These are phyloP conservation scores for Physeter macrocephalus DNA, from an alignment of 2,113 vertebrate species.

Conservation along the genomic window DNA sequence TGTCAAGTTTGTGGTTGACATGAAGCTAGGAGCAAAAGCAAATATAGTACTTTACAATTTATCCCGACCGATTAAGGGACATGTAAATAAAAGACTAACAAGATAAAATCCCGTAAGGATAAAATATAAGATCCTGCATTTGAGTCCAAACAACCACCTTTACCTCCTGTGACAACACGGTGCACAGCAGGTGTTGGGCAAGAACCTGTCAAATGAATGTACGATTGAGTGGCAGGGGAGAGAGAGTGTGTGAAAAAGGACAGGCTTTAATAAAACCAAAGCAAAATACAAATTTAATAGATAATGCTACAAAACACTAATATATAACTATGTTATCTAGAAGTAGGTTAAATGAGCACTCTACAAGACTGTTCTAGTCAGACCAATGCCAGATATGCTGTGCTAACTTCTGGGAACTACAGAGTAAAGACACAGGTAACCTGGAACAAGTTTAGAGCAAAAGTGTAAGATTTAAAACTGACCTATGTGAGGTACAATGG, in stretches of 20 bases:
- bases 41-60: not conserved
- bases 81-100: not conserved
- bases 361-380: not conserved
- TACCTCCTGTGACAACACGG: not conserved
- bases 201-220: not conserved
- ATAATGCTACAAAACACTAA: not conserved
- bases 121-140: not conserved
- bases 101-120: not conserved
- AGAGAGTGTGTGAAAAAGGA: not conserved
- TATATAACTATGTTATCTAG: not conserved
- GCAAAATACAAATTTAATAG: constrained; percentile 3
- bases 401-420: not conserved
- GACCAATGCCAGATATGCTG: not conserved
- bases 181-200: not conserved
- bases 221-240: not conserved
- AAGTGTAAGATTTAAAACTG: not conserved
- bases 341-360: not conserved
- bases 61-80: not conserved
- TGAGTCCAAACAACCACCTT: not conserved
- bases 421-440: not conserved
- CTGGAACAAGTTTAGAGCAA: not conserved
- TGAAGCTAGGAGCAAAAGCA: not conserved
- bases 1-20: not conserved
- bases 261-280: not conserved
- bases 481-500: not conserved